These are phyloP conservation scores for Linnaemya vulpina DNA, from an alignment of 2,888 invertebrate genomes.

Conservation along the genomic window DNA sequence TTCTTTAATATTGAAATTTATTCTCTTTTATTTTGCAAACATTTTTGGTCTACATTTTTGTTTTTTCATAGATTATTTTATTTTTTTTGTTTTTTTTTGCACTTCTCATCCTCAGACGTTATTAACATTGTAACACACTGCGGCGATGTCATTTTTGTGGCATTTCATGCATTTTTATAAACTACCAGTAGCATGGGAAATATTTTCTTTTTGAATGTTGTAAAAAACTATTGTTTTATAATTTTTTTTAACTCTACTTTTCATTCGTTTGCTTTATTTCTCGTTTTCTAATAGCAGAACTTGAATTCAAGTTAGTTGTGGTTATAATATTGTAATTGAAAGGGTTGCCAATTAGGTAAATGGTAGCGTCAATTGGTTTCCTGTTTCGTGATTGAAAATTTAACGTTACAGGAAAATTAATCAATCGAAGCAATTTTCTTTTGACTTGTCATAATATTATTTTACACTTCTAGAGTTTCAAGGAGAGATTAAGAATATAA, in stretches of 20 bases:
- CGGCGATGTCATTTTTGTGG: slow-evolving; percentile 70
- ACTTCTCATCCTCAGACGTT: slow-evolving; percentile 32
- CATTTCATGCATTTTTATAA: slow-evolving; percentile 67
- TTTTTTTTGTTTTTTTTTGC: too few species aligned
- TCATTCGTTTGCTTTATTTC: slow-evolving; percentile 2
- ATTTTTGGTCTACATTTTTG: slow-evolving; percentile 32
- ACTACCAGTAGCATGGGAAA: slow-evolving; percentile 42
- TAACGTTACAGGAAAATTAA: too few species aligned
- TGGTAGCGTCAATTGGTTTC: not conserved
- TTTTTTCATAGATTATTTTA: slow-evolving; percentile 10
- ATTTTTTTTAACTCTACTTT: not conserved
- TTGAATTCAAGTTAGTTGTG: slow-evolving; percentile 57
- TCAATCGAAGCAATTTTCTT: too few species aligned
- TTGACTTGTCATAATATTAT: too few species aligned
- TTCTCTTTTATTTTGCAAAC: slow-evolving; percentile 5
- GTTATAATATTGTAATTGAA: slow-evolving; percentile 38
- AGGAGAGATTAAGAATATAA: too few species aligned
- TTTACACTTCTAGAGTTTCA: too few species aligned
- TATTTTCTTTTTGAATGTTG: slow-evolving; percentile 10
- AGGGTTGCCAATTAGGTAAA: slow-evolving; percentile 31
- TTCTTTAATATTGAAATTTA: slow-evolving; percentile 34
- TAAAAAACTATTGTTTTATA: slow-evolving; percentile 47
- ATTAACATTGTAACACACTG: slow-evolving; percentile 66
- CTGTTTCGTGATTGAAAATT: not conserved
- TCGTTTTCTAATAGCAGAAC: slow-evolving; percentile 35